Base-by-base conservation (phyloP, 2,888 invertebrate species). In the Lasioglossum figueresi region DNA sequence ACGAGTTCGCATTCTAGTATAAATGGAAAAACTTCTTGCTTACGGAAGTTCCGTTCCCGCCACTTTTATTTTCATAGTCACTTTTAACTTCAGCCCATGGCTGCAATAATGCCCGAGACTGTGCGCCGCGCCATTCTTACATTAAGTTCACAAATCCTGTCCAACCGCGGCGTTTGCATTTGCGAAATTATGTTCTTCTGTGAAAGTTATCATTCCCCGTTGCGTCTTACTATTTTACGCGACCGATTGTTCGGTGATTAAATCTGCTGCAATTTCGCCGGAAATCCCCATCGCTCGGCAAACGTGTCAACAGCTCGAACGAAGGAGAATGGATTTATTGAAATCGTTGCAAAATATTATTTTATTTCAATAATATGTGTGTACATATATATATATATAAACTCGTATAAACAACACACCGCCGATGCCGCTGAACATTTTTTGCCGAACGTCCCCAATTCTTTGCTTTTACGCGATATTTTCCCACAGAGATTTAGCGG, bases 321-420 rank as follows among this genome's bases (percentile, higher is more conserved):
- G 71, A 83, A 72, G 72, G 76, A 43, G 8, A 81, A 83, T 81
- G 71, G 43, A 6, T 34, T 27, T 37, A 40, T 66, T 27, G 19
- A 43, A 52, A 23, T 1, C n/a, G 16, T 27, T 48, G n/a, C 37
- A 31, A 76, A 76, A 31, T 16, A 70, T 68, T 68, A 37, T 68
- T 31, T 27, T 23, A 23, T 52, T 52, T 52, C 10, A 10, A 52
- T 52, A 52, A n/a, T 10, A 52, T 52, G 5, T 23, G 2, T 8
- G 6, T 23, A 2, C 2, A 19, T 52, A 6, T 23, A 4, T 19
- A 6, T 63, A 27, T 14, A 31, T 16, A 31, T 31, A 63, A 19
- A 31, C 19, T 16, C 16, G 31, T 31, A 37, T 66, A 34, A 34
- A 37, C 19, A 66, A 37, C 8, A 37, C 8, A 37, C 19, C 19